Evolutionary conservation across 2,113 vertebrate genomes (phyloP).

Genomic region (Synodontis membranacea): DNA sequence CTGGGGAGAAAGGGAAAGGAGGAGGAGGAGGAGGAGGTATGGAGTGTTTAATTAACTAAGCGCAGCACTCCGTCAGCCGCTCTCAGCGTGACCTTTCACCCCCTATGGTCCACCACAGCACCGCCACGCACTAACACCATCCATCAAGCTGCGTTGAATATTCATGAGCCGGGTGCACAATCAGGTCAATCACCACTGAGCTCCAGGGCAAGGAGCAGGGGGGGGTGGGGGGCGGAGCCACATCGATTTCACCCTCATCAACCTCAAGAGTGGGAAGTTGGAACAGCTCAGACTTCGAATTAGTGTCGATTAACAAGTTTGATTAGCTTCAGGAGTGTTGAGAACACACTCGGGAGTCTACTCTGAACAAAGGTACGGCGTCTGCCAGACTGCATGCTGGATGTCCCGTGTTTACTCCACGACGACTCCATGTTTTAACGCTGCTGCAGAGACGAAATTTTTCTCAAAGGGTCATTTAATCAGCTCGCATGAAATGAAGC

Average conservation of each 20-base stretch:
- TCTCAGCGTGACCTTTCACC: conserved; percentile 43
- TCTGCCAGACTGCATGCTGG: not conserved
- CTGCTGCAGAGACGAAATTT: not conserved
- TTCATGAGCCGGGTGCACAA: conserved; percentile 49
- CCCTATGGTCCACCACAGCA: conserved; percentile 38
- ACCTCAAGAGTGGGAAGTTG: conserved; percentile 58
- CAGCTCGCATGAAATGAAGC: not conserved
- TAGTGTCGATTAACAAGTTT: conserved; percentile 71
- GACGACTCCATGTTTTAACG: not conserved
- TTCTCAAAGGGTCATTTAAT: not conserved
- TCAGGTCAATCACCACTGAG: conserved; percentile 54
- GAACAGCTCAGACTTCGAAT: conserved; percentile 59
- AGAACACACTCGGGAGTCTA: not conserved
- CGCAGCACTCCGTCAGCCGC: conserved; percentile 23
- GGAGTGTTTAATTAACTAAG: conserved; percentile 54
- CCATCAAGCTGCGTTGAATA: conserved; percentile 50
- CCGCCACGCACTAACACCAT: conserved; percentile 49
- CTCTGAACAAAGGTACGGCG: too few species aligned
- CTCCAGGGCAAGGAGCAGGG: conserved; percentile 25
- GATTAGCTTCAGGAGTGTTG: not conserved
- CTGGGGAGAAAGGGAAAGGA: not conserved
- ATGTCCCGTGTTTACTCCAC: not conserved
- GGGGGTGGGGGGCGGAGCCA: conserved; percentile 6
- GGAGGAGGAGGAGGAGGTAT: conserved; percentile 21
- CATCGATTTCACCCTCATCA: conserved; percentile 65